Base-by-base conservation (phyloP, 2,113 vertebrate species). In the Nothocercus julius region DNA sequence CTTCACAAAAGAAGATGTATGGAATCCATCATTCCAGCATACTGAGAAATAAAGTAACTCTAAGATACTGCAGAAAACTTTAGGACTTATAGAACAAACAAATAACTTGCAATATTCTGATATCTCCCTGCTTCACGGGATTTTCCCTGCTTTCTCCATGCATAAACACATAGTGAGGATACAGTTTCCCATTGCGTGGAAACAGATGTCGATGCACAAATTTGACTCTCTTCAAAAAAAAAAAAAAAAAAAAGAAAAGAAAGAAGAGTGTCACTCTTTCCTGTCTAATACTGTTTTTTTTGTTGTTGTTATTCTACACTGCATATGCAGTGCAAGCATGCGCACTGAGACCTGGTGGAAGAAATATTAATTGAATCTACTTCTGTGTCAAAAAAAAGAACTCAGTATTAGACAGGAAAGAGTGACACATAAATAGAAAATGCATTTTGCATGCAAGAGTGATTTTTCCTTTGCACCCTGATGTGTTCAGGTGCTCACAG, bases 31-130 rank as follows among this genome's bases (percentile, higher is more conserved):
- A 76, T 91, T 95, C 75, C 64, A 77, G 56, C 62, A 21, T 75
- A 93, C 47, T 81, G 73, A 80, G 76, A 89, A 95, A 96, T 77
- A 73, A 91, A 92, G 45, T 77, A 93, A 88, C 73, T 90, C 59
- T 27, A 69, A 94, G 90, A 92, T 73, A 79, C 73, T n/a, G 21
- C 53, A 85, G 70, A 70, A 90, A 89, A 81, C 12, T 28, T 72
- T 83, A 58, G 61, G 62, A 78, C 4, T 93, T 92, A 67, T 25
- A 56, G 16, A 64, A 87, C 47, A 91, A 82, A 22, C 18, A 66
- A 89, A 28, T 53, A 92, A 56, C 49, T 91, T 59, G 19, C 66
- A 76, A 22, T 53, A 32, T 11, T 13, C 16, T 69, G 17, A 85
- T 96, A 54, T 74, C 59, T 69, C 54, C 40, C 6, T 66, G 16